Evolutionary conservation across 23 tunicate genomes (phyloP).

Genomic region (Ascidia mentula): DNA sequence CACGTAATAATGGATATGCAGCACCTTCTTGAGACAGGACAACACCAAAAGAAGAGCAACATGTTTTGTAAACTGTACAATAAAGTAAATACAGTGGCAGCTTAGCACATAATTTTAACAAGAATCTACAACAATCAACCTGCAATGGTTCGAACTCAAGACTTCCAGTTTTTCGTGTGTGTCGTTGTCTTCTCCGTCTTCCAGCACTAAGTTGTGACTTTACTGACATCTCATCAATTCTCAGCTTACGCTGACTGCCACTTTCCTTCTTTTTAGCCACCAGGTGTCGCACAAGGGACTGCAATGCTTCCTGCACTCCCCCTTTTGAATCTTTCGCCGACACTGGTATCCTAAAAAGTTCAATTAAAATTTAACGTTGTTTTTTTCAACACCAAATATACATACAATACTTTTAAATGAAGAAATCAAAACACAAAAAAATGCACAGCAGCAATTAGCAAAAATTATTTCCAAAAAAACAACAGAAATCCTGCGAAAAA

Average conservation of each 20-base stretch:
- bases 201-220: slow-evolving; percentile 24
- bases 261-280: slow-evolving; percentile 22
- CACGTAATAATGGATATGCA: not conserved
- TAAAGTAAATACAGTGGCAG: no score
- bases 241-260: slow-evolving; percentile 17
- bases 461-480: not conserved
- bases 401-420: not conserved
- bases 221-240: slow-evolving; percentile 40
- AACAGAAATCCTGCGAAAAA: not conserved
- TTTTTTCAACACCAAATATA: not conserved
- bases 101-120: no score
- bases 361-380: no score
- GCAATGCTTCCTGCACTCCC: slow-evolving; percentile 76
- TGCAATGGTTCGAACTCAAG: slow-evolving; percentile 45
- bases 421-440: not conserved
- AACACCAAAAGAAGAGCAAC: no score
- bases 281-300: slow-evolving; percentile 66
- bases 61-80: no score
- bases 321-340: slow-evolving; percentile 70
- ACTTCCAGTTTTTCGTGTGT: not conserved
- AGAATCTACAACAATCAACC: no score
- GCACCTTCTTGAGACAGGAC: no score
- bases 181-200: slow-evolving; percentile 2
- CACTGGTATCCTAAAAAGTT: slow-evolving; percentile 78
- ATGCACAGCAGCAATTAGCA: not conserved